Base-by-base conservation (phyloP, 2,888 invertebrate species). In the Plagodis dolabraria region DNA sequence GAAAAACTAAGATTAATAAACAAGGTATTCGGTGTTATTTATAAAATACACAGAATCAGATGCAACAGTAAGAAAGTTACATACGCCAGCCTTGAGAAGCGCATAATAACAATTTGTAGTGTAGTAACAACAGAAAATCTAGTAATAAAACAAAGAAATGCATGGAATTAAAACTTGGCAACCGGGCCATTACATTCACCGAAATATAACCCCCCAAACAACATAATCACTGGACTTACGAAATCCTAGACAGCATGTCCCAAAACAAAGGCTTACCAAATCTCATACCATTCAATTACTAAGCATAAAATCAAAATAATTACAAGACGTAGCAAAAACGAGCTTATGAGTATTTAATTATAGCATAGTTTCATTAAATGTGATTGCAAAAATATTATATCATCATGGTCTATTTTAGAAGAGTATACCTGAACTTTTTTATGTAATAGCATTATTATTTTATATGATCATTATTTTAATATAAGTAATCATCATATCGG, bases 391-490 rank as follows among this genome's bases (percentile, higher is more conserved):
- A 80, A 75, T 73, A 71, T 70, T 70, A 70, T 71, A 76, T 66
- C 75, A 71, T 68, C 58, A 71, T 58, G 58, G 52, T 65, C 71
- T 70, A 71, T 71, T 74, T 71, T 69, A 68, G 56, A 10, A 60
- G 45, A 66, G 40, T 69, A 72, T 46, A 35, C 8, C 12, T 8
- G 5, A 11, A 48, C 9, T 36, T 49, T 60, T 64, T 62, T 60
- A 63, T 60, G 60, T 64, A 67, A 60, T 50, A 50, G 36, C 47
- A 54, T 58, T 59, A 66, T 53, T 59, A 35, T 60, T 48, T 53
- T 63, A 76, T 76, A 68, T 70, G 60, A 71, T 71, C 66, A 74
- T 79, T 79, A 81, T 77, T 79, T 76, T 76, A 77, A 75, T 77
- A 79, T 75, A 22, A 22, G 22, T 22, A 76, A 77, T 75, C 72